These are phyloP conservation scores for Epinephelus coioides DNA, from an alignment of 2,797 vertebrate species.

Conservation along the genomic window DNA sequence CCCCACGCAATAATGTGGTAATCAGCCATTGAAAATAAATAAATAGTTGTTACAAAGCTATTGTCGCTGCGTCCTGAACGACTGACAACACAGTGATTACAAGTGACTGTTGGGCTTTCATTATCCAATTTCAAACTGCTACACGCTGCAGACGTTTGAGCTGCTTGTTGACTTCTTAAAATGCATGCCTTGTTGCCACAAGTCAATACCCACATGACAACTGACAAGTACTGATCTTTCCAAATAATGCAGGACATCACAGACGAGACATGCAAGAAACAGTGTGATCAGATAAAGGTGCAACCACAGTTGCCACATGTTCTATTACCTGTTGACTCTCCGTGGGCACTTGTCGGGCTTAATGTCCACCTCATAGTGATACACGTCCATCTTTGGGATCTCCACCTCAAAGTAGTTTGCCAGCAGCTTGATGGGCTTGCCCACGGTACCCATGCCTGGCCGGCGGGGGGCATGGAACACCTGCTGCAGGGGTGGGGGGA, in stretches of 20 bases:
- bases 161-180: conserved; percentile 30
- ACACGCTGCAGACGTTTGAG: conserved; percentile 29
- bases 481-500: conserved; percentile 98
- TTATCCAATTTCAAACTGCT: conserved; percentile 41
- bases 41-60: not conserved
- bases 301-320: not conserved
- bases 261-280: not conserved
- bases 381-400: conserved; percentile 99
- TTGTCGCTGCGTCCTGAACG: conserved; percentile 11
- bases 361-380: conserved; percentile 99
- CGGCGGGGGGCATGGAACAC: conserved; percentile 98
- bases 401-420: conserved; percentile 99
- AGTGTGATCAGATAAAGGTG: not conserved
- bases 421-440: conserved; percentile 98
- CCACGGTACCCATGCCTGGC: conserved; percentile 98
- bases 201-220: not conserved
- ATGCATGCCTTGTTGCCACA: conserved; percentile 4
- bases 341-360: conserved; percentile 99
- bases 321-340: conserved; percentile 95
- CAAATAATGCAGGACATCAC: not conserved
- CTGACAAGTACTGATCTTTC: conserved; percentile 3
- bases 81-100: conserved; percentile 39
- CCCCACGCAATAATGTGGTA: not conserved
- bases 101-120: conserved; percentile 33
- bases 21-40: conserved; percentile 12